Base-by-base conservation (phyloP, 2,888 invertebrate genomes). In the Xestia rhomboidea region DNA sequence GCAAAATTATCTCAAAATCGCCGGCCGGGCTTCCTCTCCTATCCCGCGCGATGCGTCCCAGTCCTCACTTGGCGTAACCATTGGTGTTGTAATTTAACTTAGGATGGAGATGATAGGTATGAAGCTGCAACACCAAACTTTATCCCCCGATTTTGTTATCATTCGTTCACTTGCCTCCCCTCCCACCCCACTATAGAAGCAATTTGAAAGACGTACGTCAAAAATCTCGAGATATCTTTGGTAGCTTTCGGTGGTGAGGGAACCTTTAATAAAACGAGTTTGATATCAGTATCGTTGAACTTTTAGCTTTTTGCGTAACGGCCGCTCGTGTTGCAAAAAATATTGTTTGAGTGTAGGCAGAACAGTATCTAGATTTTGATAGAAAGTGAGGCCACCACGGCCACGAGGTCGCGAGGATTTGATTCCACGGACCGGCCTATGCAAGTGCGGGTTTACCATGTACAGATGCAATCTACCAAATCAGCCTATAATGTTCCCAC, bases 221-320 rank as follows among this genome's bases (percentile, higher is more conserved):
- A 41, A 27, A 27, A 27, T 27, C 30, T 60, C 8, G 3, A 30
- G 18, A 60, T 60, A 30, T 30, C 27, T 60, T 57, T 60, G 13
- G 10, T 41, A 64, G 51, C 86, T 68, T 2, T 15, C 18, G 57
- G 44, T 83, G 87, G 57, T 38, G 24, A 13, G 49, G 44, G 49
- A 1, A 15, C 60, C 30, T 57, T 8, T 5, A 24, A 41, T 21
- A 18, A 41, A 79, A 86, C 84, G 1, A 71, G 84, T 84, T 83
- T 46, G 3, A 38, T 63, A 72, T 73, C 68, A 41, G 66, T 83
- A 71, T 62, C 74, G 51, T 75, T 86, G 87, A 83, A 86, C 83
- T 83, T 85, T 83, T 83, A 86, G 82, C 66, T 62, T 64, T 68
- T 69, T 66, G 68, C 49, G 49, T 51, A 72, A 68, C 54, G 18